Evolutionary conservation across 2,888 invertebrate species (phyloP), one percentile per base, ranked within the genome.

Genomic region (Agrotis clavis): DNA sequence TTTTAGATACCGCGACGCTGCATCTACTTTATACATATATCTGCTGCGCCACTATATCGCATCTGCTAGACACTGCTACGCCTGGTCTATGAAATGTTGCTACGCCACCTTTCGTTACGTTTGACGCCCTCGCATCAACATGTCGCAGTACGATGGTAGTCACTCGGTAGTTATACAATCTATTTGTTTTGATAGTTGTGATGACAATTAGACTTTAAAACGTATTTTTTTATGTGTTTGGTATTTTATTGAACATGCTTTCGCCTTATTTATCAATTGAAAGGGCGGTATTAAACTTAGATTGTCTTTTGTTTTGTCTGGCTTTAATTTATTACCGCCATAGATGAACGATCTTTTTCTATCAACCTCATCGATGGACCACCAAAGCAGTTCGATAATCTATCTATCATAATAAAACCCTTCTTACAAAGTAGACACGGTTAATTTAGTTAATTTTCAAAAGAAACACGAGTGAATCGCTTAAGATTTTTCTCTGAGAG

Each of bases 401-500:
- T 57, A 70, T 74, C 60, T 57, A 70, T 74, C 60, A 59, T 79
- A 60, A 74, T 70, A 67, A 70, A 82, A 81, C 51, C 51, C 62
- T 48, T 56, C 45, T 51, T 70, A 75, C 70, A 68, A 74, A 62
- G 66, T 48, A 50, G 56, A 73, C 62, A 45, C 47, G 59, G 54
- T 76, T 69, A 73, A 75, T 63, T 81, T 67, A 18, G 62, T 57
- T 71, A 67, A 79, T 77, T 85, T 77, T 77, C 30, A 74, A 77
- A 77, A 81, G 77, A 77, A 79, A 69, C 67, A 66, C 59, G 25
- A 80, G 54, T 19, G 30, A 70, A 78, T 67, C 72, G 69, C 64
- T 74, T 78, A 18, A 77, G 57, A 75, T 83, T 82, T 41, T 79
- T 79, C 76, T 72, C 18, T 62, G 77, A 78, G 65, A 83, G 70